Evolutionary conservation across 2,888 invertebrate genomes (phyloP).

Genomic region (Gymnosoma rotundatum): DNA sequence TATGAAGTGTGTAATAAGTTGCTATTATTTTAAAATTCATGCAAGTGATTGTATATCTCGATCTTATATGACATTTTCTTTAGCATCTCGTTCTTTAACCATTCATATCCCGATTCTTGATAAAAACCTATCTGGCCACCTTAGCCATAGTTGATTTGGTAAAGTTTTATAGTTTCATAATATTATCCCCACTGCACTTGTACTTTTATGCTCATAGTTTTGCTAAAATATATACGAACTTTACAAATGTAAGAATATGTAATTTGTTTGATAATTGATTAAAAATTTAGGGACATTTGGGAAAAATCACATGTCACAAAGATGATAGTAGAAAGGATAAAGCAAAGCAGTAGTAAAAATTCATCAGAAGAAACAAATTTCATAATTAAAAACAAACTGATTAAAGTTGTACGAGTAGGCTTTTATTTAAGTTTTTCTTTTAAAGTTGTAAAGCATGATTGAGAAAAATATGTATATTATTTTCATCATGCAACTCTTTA

Average conservation of each 20-base stretch:
- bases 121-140: no score
- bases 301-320: slow-evolving; percentile 58
- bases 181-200: background rate
- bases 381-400: slow-evolving; percentile 21
- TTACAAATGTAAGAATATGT: slow-evolving; percentile 22
- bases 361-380: slow-evolving; percentile 33
- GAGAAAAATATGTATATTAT: slow-evolving; percentile 5
- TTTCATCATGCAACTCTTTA: slow-evolving; percentile 44
- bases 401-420: slow-evolving; percentile 14
- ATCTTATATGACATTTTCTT: no score
- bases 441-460: slow-evolving; percentile 6
- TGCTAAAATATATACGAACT: background rate
- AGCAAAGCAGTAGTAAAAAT: background rate
- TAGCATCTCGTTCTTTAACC: no score
- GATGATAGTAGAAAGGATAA: slow-evolving; percentile 19
- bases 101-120: no score
- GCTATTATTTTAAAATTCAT: no score
- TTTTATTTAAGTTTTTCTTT: background rate
- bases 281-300: slow-evolving; percentile 64
- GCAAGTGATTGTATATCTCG: no score
- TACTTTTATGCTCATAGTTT: background rate
- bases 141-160: background rate
- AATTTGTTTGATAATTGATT: slow-evolving; percentile 63
- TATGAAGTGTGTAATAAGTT: no score
- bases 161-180: background rate